phyloP scores from a whole-genome alignment of 2,113 vertebrate species.

The Pseudorasbora parva region DNA sequence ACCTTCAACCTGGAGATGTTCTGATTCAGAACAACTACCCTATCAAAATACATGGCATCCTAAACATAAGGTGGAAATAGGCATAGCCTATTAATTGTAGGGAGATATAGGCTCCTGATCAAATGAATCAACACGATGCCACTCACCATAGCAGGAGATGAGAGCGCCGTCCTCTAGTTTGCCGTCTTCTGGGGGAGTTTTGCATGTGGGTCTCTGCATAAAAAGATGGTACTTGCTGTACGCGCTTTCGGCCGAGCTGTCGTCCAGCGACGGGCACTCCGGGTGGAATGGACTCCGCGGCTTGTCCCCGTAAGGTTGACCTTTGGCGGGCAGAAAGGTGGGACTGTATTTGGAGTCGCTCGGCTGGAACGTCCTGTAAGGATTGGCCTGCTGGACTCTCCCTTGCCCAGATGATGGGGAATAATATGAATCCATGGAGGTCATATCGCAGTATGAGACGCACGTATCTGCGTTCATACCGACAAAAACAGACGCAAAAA shows the following conservation, averaged over 20 bases:
- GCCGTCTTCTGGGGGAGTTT: conserved; percentile 88
- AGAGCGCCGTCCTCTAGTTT: conserved; percentile 86
- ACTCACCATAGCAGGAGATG: conserved; percentile 92
- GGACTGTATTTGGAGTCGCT: conserved; percentile 91
- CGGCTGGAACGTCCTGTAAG: conserved; percentile 91
- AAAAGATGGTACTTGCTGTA: conserved; percentile 95
- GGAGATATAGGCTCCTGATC: background rate
- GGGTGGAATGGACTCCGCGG: conserved; percentile 85
- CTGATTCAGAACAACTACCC: background rate
- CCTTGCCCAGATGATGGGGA: conserved; percentile 84
- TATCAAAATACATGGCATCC: background rate
- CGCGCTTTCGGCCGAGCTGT: conserved; percentile 77
- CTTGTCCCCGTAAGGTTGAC: conserved; percentile 90
- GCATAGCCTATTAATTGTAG: background rate
- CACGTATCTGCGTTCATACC: conserved; percentile 95
- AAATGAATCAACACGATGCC: background rate
- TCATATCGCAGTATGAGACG: conserved; percentile 93
- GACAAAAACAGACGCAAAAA: conserved; percentile 79
- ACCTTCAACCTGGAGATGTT: background rate
- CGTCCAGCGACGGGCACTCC: conserved; percentile 87
- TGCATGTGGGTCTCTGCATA: conserved; percentile 87
- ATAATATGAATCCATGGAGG: conserved; percentile 99
- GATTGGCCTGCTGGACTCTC: conserved; percentile 84
- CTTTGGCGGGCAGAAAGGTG: conserved; percentile 91
- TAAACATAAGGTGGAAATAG: background rate